These are phyloP conservation scores for Chiropotes sagulatus DNA, from an alignment of 2,797 vertebrate species.

Conservation along the genomic window DNA sequence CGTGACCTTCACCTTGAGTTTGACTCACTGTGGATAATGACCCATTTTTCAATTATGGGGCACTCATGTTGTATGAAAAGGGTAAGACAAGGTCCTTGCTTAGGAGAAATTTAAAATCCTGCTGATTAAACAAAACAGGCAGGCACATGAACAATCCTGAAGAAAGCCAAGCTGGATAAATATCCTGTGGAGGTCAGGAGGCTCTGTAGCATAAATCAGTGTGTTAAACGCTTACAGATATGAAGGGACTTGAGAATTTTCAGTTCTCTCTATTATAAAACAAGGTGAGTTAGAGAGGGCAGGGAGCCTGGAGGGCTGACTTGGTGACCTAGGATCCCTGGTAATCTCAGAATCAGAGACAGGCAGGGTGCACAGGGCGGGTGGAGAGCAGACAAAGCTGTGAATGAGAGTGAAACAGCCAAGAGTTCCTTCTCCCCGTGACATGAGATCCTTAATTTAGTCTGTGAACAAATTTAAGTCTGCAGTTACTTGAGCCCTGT, in stretches of 20 bases:
- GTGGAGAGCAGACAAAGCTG: not conserved
- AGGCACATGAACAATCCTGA: not conserved
- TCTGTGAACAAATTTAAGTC: not conserved
- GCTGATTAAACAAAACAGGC: not conserved
- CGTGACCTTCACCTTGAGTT: not conserved
- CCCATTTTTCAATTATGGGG: not conserved
- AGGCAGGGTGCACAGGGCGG: no score
- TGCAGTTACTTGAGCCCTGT: not conserved
- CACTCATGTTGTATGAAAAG: not conserved
- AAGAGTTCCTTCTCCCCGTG: not conserved
- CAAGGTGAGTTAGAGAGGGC: not conserved
- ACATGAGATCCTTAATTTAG: not conserved
- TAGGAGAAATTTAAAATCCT: not conserved
- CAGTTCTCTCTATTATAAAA: not conserved
- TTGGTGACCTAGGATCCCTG: not conserved
- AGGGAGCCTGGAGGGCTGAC: no score
- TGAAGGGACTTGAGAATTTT: not conserved
- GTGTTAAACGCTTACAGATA: not conserved
- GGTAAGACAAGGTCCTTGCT: not conserved
- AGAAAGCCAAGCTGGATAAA: not conserved
- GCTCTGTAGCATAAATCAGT: not conserved
- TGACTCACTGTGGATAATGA: not conserved
- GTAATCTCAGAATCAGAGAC: not conserved
- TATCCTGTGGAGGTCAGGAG: not conserved
- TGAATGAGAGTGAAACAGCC: not conserved